Evolutionary conservation across 1,140 invertebrate genomes (phyloP), one percentile per base, ranked within the genome.

Genomic region (Heliothis subflexa): DNA sequence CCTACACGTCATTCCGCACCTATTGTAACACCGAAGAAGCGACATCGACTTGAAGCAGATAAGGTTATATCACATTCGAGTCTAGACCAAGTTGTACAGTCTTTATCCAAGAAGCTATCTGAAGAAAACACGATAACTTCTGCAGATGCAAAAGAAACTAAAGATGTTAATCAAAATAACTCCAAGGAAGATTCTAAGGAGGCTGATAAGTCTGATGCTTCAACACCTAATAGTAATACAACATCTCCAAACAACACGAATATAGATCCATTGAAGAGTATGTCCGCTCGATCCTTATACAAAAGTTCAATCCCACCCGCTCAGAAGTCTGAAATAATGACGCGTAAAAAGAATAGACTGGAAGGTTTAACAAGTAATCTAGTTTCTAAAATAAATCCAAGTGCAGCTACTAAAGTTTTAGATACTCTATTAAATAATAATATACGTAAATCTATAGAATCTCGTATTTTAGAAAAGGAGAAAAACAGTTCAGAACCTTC

Each of bases 261-360:
- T 33, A 71, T 86, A 11, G 94, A 94, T 82, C 89, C 93, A 25
- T 81, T 93, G 28, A 95, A 94, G 85, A 91, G 89, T 68, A 92
- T 93, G 88, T 94, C 93, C 7, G 90, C 94, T 5, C 87, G 93
- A 40, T 87, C 92, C 28, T 85, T 93, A 16, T 94, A 92, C 78
- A 95, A 95, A 88, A 92, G 91, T 87, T 86, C 90, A 25, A 91
- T 93, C 64, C 92, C 90, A 33, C 89, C 93, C 52, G 89, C 92
- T 13, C 94, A 94, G 82, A 95, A 95, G 85, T 94, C 93, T 11
- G 94, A 94, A 89, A 95, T 95, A 77, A 96, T 95, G 91, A 95
- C 94, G 4, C 88, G 95, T 21, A 95, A 96, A 84, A 95, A 95
- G 80, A 95, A 95, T 79, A 94, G 95, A 82, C 87, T 96, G n/a